Percentiles rank a stretch among this genome's conserved stretches.
Conservation (phyloP, 2,888 invertebrate species). For the Spatulosminthurus flaviceps region DNA sequence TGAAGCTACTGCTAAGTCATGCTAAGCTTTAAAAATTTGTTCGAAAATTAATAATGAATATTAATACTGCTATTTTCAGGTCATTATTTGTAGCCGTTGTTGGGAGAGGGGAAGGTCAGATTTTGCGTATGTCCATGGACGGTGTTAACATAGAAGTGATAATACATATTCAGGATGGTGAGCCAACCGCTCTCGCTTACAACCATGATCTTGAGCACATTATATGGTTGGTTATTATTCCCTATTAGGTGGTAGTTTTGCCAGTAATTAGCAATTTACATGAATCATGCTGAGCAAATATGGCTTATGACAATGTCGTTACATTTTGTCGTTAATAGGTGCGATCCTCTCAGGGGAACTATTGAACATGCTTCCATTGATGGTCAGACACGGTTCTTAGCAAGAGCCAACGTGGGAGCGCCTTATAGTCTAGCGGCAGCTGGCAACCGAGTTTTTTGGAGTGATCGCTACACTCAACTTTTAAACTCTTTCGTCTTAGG, state of each 20-base stretch:
- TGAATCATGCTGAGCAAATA: not conserved
- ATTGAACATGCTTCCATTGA: constrained; percentile 56
- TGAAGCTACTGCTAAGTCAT: not conserved
- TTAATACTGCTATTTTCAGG: constrained; percentile 66
- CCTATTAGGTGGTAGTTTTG: not conserved
- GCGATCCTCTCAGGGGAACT: constrained; percentile 52
- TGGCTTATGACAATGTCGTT: not conserved
- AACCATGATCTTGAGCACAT: constrained; percentile 71
- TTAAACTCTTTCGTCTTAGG: constrained; percentile 41
- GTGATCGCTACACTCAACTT: constrained; percentile 56
- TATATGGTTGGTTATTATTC: constrained; percentile 69
- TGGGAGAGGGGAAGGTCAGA: constrained; percentile 64
- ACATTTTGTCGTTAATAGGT: constrained; percentile 48
- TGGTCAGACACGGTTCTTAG: constrained; percentile 48
- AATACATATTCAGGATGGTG: constrained; percentile 68
- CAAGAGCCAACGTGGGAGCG: constrained; percentile 39
- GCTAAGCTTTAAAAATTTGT: not conserved
- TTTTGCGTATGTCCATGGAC: constrained; percentile 76
- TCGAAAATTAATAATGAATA: not conserved
- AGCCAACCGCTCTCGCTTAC: constrained; percentile 70
- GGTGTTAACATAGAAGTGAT: constrained; percentile 70
- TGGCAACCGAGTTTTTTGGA: constrained; percentile 59
- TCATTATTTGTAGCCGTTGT: constrained; percentile 73
- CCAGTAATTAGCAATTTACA: not conserved
- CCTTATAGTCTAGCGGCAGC: constrained; percentile 56